Evolutionary conservation across 2,113 vertebrate genomes (phyloP).

Genomic region (Saccopteryx leptura): DNA sequence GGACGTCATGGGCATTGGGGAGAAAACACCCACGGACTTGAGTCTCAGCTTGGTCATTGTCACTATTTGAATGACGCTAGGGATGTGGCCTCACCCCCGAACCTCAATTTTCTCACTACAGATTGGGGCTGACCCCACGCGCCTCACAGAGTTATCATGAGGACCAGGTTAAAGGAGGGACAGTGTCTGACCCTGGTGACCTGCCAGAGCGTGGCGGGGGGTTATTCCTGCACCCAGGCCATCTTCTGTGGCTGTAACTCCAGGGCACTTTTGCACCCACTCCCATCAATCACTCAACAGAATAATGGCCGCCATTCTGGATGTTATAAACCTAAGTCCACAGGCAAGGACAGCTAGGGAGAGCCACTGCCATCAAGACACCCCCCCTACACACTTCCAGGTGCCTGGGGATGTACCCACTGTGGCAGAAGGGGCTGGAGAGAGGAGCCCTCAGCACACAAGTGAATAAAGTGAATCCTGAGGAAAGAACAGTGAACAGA

Average conservation of each 20-base stretch:
- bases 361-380: neutral
- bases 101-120: neutral
- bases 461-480: fast-evolving
- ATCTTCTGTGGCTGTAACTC: neutral
- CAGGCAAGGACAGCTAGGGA: neutral
- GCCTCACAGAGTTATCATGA: neutral
- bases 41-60: neutral
- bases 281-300: neutral
- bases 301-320: neutral
- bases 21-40: neutral
- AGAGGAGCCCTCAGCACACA: neutral
- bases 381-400: neutral
- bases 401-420: neutral
- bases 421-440: neutral
- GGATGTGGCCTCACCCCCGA: neutral
- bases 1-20: neutral
- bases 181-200: neutral
- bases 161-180: neutral
- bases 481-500: neutral
- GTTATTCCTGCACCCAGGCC: neutral
- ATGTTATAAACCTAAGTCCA: neutral
- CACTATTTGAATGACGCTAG: neutral
- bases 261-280: too few relatives aligned
- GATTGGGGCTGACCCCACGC: neutral
- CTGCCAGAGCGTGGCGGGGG: neutral